Evolutionary conservation across 92 coral and sea anemone genomes (phyloP), one percentile per base, ranked within the genome.

Genomic region (Epizoanthus stellaris): DNA sequence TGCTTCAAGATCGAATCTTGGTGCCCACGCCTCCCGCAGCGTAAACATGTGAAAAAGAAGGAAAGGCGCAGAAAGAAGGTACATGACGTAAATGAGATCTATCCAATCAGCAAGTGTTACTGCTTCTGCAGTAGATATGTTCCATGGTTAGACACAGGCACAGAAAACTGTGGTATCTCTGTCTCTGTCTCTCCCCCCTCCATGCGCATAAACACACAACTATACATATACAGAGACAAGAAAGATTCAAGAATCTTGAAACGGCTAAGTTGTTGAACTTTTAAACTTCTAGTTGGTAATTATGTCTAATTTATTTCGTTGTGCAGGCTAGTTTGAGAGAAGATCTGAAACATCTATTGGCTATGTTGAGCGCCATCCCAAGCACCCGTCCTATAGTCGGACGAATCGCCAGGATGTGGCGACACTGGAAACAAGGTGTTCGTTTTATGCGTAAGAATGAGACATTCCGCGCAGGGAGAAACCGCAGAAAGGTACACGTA

Each of bases 21-120:
- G 98, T 95, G 98, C 69, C 95, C 98, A 23, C 93, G 92, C 47
- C 85, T 94, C 19, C 79, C 87, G 25, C 87, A 94, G 98, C 88
- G 95, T 65, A 87, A 86, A 70, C 88, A 85, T 65, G 84, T 85
- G 91, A 89, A 87, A 77, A 89, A 84, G 91, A 93, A 91, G 77
- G 77, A 89, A 61, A 84, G 89, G 49, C 90, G 75, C 25, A 87
- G 89, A 47, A 67, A 76, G n/a, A 91, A 87, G 93, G 97, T 93
- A 74, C 65, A 30, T 62, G n/a, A 49, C 30, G 49, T 0, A 17
- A 61, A 1, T 5, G 10, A 17, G 61, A 4, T 3, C 0, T 47
- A 47, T 4, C 53, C 53, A 47, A 47, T 47, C 9, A 47, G 9
- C 53, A 5, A 47, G 9, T 6, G 53, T 5, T 47, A 6, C 53